A percentile compares a stretch with the other conserved stretches of the same genome.
phyloP scores from a whole-genome alignment of 30 jellyfish, hydroid and myxozoan species.

The Mastigias papua region DNA sequence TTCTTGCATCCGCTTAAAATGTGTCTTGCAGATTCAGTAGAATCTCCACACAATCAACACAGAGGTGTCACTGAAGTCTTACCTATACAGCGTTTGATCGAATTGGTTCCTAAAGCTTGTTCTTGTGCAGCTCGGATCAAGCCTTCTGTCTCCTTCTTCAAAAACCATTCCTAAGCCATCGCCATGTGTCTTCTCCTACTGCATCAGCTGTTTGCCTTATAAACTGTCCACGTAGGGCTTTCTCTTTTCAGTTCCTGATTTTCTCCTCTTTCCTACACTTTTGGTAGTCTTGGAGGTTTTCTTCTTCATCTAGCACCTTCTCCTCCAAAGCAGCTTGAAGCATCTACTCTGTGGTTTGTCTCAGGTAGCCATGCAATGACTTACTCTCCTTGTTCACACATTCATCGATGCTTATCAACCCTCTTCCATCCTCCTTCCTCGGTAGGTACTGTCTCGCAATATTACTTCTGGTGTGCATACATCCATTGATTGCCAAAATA shows the following conservation, averaged over 20 bases:
- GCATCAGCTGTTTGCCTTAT: no score
- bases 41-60: background rate
- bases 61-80: background rate
- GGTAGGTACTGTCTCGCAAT: conserved; percentile 27
- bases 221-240: no score
- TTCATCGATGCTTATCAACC: conserved; percentile 8
- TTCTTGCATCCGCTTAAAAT: background rate
- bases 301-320: conserved; percentile 33
- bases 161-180: no score
- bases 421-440: conserved; percentile 44
- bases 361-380: conserved; percentile 29
- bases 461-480: conserved; percentile 65
- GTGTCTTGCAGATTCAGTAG: background rate
- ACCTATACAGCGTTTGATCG: background rate
- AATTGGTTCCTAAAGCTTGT: conserved; percentile 10
- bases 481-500: conserved; percentile 37
- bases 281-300: conserved; percentile 23
- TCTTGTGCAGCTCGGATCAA: no score
- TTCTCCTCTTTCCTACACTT: conserved; percentile 3
- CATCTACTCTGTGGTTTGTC: conserved; percentile 45
- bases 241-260: conserved; percentile 19
- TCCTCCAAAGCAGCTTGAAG: conserved; percentile 38
- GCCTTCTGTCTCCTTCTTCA: no score
- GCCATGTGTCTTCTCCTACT: no score
- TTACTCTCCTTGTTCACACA: conserved; percentile 31